Evolutionary conservation across 64 coral and sea anemone species (phyloP).

Genomic region (Orbicella faveolata): DNA sequence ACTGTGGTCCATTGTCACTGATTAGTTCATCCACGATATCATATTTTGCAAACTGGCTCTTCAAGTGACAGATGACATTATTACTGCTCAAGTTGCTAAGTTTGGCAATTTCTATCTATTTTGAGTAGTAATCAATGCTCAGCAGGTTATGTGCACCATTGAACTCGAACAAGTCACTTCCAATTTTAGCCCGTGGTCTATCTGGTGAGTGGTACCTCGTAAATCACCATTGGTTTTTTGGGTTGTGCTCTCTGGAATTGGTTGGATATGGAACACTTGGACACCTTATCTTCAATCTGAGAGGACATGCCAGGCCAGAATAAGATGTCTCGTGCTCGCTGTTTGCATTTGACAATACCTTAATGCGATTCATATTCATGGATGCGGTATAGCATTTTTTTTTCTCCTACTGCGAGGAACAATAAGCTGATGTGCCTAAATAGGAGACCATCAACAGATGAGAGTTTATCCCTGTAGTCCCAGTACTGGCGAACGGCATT

Average conservation of each 20-base stretch:
- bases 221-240: slow-evolving; percentile 23
- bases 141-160: slow-evolving; percentile 34
- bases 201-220: slow-evolving; percentile 22
- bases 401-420: slow-evolving; percentile 25
- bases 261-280: no score
- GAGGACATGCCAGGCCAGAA: no score
- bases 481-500: slow-evolving; percentile 29
- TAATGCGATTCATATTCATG: slow-evolving; percentile 40
- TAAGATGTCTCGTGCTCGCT: slow-evolving; percentile 58
- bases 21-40: no score
- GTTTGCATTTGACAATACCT: slow-evolving; percentile 70
- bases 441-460: slow-evolving; percentile 42
- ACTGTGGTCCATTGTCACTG: no score
- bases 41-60: no score
- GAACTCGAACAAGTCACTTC: slow-evolving; percentile 50
- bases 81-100: background rate
- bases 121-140: slow-evolving; percentile 61
- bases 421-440: slow-evolving; percentile 72
- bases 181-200: slow-evolving; percentile 61
- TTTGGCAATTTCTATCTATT: slow-evolving; percentile 66
- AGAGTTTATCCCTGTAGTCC: slow-evolving; percentile 46
- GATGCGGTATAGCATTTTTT: slow-evolving; percentile 64
- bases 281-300: no score
- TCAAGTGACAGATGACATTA: no score
- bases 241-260: no score